phyloP scores from a whole-genome alignment of 2,797 vertebrate genomes.

The Catharus ustulatus region DNA sequence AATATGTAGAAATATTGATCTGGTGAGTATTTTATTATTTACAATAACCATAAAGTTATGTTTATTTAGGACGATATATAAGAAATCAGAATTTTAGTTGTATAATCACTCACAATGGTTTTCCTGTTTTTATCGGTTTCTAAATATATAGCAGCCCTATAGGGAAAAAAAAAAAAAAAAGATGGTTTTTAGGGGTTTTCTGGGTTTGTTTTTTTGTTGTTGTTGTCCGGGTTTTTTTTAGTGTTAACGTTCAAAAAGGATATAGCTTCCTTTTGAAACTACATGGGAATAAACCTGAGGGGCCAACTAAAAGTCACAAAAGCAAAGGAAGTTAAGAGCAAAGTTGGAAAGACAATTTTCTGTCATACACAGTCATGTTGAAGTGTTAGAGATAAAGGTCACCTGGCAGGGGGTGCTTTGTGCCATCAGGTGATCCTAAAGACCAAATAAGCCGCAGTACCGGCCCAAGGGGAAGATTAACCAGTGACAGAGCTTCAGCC shows the following conservation, averaged over 20 bases:
- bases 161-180: not conserved
- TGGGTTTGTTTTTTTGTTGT: no score
- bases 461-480: not conserved
- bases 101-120: not conserved
- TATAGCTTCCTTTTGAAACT: constrained; percentile 8
- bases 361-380: not conserved
- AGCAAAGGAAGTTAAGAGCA: constrained; percentile 27
- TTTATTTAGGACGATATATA: not conserved
- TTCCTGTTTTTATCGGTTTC: constrained; percentile 8
- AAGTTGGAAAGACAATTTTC: not conserved
- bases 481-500: not conserved
- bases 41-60: not conserved
- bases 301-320: constrained; percentile 35
- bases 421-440: not conserved
- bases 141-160: not conserved
- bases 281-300: not conserved
- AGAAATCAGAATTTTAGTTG: not conserved
- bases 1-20: not conserved
- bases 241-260: not conserved
- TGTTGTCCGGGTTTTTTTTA: not conserved
- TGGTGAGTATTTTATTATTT: not conserved
- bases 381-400: constrained; percentile 24
- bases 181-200: not conserved
- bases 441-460: not conserved
- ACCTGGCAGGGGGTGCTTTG: not conserved